Evolutionary conservation across 2,797 vertebrate genomes (phyloP).

Genomic region (Emydoidea blandingii): DNA sequence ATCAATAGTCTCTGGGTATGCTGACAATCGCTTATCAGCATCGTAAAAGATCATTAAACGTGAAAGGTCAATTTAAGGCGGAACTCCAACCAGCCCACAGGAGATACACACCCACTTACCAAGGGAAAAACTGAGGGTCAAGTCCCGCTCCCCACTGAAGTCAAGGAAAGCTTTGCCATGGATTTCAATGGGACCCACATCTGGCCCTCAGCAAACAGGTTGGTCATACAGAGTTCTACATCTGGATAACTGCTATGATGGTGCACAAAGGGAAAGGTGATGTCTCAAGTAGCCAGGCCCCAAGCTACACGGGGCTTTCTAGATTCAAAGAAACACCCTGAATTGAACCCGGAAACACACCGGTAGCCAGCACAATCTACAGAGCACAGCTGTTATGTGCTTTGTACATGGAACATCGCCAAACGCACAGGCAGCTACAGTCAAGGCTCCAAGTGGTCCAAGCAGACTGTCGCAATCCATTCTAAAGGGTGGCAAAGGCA

Average conservation of each 20-base stretch:
- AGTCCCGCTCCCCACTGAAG: not conserved
- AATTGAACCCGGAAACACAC: not conserved
- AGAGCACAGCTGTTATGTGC: not conserved
- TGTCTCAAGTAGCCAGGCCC: not conserved
- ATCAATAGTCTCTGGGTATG: not conserved
- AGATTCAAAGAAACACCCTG: not conserved
- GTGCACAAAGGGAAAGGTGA: not conserved
- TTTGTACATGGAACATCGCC: not conserved
- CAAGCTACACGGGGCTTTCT: not conserved
- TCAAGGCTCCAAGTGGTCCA: not conserved
- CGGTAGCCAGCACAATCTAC: not conserved
- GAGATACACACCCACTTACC: not conserved
- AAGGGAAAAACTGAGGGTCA: not conserved
- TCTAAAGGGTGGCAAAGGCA: not conserved
- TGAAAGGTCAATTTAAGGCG: not conserved
- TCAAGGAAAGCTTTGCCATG: not conserved
- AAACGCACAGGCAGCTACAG: not conserved
- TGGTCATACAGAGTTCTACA: not conserved
- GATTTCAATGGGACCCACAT: not conserved
- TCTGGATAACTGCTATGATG: not conserved
- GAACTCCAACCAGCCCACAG: not conserved
- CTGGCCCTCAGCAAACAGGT: not conserved
- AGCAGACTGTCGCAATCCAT: not conserved
- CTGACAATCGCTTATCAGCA: not conserved
- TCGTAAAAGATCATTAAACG: not conserved